Conservation (phyloP, 2,113 vertebrate genomes). For the Limanda limanda region DNA sequence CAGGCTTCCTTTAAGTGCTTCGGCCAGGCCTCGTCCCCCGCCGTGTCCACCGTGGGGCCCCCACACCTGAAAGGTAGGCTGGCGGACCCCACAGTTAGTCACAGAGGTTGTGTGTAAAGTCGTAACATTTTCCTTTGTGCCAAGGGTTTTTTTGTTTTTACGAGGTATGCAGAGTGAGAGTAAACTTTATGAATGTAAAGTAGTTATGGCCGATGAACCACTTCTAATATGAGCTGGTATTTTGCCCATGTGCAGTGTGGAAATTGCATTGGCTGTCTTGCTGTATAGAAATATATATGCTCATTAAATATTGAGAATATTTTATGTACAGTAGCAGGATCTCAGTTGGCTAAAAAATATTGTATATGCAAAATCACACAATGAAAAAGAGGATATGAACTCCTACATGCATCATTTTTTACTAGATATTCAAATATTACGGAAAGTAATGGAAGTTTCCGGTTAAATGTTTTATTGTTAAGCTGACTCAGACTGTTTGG, state of each 20-base stretch:
- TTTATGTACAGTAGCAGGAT: no score
- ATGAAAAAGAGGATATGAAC: no score
- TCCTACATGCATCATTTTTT: not conserved
- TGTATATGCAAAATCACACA: no score
- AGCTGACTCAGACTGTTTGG: not conserved
- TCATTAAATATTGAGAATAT: no score
- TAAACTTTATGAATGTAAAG: not conserved
- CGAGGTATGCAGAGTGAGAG: conserved; percentile 1
- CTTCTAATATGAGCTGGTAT: conserved; percentile 6
- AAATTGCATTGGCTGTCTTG: not conserved
- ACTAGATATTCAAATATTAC: not conserved
- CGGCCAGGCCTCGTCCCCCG: conserved; percentile 90
- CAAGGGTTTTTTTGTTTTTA: not conserved
- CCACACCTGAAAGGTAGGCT: conserved; percentile 93
- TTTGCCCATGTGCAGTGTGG: not conserved
- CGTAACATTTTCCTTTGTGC: conserved; percentile 29
- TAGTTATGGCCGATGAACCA: conserved; percentile 4
- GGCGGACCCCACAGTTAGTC: conserved; percentile 35
- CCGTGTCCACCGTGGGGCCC: conserved; percentile 89
- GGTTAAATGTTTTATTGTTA: not conserved
- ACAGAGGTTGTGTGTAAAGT: conserved; percentile 30
- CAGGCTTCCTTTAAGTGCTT: conserved; percentile 94
- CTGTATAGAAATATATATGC: not conserved
- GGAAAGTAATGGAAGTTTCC: not conserved
- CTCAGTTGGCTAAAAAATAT: no score